Conservation (phyloP, 2,797 vertebrate species). For the Neolamprologus multifasciatus region DNA sequence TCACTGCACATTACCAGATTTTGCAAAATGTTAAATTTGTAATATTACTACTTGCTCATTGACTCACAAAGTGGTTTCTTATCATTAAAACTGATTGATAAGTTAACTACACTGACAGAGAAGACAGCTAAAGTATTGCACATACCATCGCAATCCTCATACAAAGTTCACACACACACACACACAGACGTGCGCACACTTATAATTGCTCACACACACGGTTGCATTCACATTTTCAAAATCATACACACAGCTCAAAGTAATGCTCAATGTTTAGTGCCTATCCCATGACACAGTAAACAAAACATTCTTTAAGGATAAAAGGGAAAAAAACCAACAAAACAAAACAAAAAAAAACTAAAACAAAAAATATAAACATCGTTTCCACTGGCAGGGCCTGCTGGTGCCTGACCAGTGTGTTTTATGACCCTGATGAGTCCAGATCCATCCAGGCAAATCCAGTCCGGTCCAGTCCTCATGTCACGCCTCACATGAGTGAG, state of each 20-base stretch:
- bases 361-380: conserved; percentile 68
- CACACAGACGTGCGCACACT: not conserved
- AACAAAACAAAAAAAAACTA: not conserved
- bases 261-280: conserved; percentile 53
- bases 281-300: conserved; percentile 57
- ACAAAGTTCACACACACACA: not conserved
- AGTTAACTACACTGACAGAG: conserved; percentile 57
- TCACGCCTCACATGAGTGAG: conserved; percentile 48
- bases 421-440: conserved; percentile 55
- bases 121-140: conserved; percentile 64
- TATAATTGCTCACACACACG: not conserved
- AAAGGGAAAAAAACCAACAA: not conserved
- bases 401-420: conserved; percentile 53
- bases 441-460: conserved; percentile 43
- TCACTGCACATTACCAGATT: not conserved
- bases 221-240: conserved; percentile 30
- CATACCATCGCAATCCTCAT: conserved; percentile 48
- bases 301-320: conserved; percentile 58
- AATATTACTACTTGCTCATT: conserved; percentile 15
- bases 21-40: not conserved
- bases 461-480: conserved; percentile 42
- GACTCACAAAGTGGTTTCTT: conserved; percentile 58
- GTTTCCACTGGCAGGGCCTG: conserved; percentile 31
- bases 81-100: conserved; percentile 46
- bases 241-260: conserved; percentile 11